phyloP scores from a whole-genome alignment of 1,140 invertebrate genomes.

The Drosophila pachea region DNA sequence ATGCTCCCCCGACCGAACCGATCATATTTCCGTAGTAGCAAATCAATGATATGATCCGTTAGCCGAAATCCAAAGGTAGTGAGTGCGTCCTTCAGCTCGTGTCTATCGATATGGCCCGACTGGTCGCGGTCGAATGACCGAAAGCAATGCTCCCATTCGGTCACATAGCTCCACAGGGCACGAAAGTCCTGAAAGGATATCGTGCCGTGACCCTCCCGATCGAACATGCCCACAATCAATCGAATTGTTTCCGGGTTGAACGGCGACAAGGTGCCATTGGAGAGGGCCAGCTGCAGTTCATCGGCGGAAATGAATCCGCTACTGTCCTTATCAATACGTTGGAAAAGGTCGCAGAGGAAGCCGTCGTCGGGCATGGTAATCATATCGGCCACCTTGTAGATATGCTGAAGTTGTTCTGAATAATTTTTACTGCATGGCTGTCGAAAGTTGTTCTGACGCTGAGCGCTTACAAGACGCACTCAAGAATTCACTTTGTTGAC shows the following conservation, averaged over 20 bases:
- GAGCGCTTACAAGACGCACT: too few species aligned
- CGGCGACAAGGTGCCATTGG: constrained; percentile 97
- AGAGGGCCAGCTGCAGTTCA: constrained; percentile 94
- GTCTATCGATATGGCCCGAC: constrained; percentile 94
- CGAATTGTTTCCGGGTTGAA: constrained; percentile 97
- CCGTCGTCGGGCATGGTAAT: constrained; percentile 8
- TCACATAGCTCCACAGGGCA: constrained; percentile 96
- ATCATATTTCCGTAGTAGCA: constrained; percentile 95
- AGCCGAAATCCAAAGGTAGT: constrained; percentile 93
- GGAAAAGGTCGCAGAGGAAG: constrained; percentile 89
- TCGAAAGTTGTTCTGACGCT: too few species aligned
- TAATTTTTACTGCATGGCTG: too few species aligned
- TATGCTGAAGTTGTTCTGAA: background rate
- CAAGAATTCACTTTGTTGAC: too few species aligned
- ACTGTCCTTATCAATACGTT: constrained; percentile 92
- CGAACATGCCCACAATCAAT: constrained; percentile 91
- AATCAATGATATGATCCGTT: constrained; percentile 88
- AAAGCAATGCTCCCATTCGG: constrained; percentile 97
- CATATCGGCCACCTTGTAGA: background rate
- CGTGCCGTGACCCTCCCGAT: constrained; percentile 87
- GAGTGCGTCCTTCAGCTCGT: constrained; percentile 92
- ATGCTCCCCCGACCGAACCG: constrained; percentile 91
- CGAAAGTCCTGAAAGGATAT: constrained; percentile 97
- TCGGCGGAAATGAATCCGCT: constrained; percentile 92
- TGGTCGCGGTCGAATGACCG: constrained; percentile 94